Evolutionary conservation across 2,888 invertebrate species (phyloP).

Genomic region (Pristionchus arcanus): DNA sequence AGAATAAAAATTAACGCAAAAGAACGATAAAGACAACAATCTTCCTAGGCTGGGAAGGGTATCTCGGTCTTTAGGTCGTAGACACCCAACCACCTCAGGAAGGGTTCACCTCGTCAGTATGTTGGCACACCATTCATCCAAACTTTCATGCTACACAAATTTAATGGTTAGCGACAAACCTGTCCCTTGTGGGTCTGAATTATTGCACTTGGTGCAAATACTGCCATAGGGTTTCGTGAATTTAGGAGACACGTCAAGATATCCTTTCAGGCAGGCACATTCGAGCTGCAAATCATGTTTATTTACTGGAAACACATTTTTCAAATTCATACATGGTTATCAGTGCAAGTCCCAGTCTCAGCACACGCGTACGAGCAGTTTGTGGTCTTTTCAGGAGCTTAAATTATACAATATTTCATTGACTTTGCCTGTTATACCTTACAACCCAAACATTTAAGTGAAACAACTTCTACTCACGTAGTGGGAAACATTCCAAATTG

Average conservation of each 20-base stretch:
- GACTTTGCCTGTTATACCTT: no score
- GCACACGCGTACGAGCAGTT: background rate
- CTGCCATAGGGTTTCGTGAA: background rate
- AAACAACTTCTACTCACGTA: background rate
- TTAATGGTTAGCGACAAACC: background rate
- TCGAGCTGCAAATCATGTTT: background rate
- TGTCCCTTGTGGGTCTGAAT: background rate
- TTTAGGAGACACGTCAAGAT: background rate
- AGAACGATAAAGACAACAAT: no score
- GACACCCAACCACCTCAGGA: no score
- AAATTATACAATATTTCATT: background rate
- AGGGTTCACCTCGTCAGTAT: no score
- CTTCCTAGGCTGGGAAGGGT: no score
- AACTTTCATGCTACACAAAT: no score
- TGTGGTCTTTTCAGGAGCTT: background rate
- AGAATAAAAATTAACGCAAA: no score
- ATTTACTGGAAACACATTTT: no score
- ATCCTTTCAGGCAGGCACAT: background rate
- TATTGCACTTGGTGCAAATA: background rate
- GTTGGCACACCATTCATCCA: no score
- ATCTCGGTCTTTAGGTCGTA: no score
- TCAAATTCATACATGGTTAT: background rate
- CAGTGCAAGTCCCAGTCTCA: background rate
- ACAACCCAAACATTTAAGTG: no score
- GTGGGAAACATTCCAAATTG: background rate